Evolutionary conservation across 2,888 invertebrate species (phyloP), one percentile per base, ranked within the genome.

Genomic region (Platerodrilus igneus): DNA sequence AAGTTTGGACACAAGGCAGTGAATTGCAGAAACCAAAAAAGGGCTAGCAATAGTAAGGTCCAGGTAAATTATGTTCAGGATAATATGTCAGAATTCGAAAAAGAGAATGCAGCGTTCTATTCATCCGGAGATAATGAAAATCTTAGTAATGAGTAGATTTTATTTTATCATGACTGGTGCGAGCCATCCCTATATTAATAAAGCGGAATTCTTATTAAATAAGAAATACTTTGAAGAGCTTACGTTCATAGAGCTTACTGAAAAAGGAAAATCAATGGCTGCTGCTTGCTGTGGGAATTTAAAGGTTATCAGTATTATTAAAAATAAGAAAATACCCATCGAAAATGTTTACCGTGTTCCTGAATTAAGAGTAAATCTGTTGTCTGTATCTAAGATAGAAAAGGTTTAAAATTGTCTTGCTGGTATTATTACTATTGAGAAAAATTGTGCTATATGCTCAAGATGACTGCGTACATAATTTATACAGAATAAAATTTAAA

Each of bases 311-410:
- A 44, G 51, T 8, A 25, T 32, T 5, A 35, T 48, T 5, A 42
- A 43, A 3, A 44, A 43, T 17, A 39, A 29, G 11, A 32, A 27
- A n/a, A 15, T 30, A 3, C 31, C 21, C 10, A 45, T 52, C 5
- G 46, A 52, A 29, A 37, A 54, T 30, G 52, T 58, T 2, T 49
- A 63, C 3, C 64, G 47, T 42, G 57, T 56, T 36, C 37, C 52
- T 9, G 60, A 63, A 17, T 48, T 55, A 3, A 30, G 19, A 32
- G 32, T 32, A 32, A 32, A 32, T 8, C 9, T 32, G 3, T 20
- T 32, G 13, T 32, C 32, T 22, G 22, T 32, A 20, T 32, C 32
- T 5, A 20, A 20, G 9, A 20, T 32, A 11, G 32, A 32, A 32
- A 32, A 31, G 22, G 32, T 14, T 18, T 20, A 14, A 7, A 21